Evolutionary conservation across 2,113 vertebrate species (phyloP).

Genomic region (Microtus richardsoni): DNA sequence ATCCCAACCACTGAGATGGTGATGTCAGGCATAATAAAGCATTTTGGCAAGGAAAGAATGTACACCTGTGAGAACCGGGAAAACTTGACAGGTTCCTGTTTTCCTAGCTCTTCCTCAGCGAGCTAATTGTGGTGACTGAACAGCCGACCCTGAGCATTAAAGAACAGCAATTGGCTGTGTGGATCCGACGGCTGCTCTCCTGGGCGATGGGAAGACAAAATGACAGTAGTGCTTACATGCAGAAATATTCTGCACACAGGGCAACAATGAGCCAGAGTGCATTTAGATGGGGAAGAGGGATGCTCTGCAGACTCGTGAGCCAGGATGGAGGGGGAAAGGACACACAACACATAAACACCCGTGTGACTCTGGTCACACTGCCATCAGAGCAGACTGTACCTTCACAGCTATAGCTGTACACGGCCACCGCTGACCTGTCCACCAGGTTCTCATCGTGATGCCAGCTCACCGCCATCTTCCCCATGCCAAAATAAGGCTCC

Average conservation of each 20-base stretch:
- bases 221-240: neutral
- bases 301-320: neutral
- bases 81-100: conserved; percentile 74
- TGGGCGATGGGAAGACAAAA: conserved; percentile 15
- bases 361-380: conserved; percentile 34
- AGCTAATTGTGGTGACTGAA: conserved; percentile 74
- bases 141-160: conserved; percentile 33
- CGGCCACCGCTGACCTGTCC: conserved; percentile 93
- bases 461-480: conserved; percentile 98
- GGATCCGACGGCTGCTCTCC: conserved; percentile 55
- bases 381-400: conserved; percentile 78
- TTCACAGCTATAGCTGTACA: conserved; percentile 95
- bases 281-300: neutral
- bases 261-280: neutral
- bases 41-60: conserved; percentile 66
- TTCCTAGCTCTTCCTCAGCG: conserved; percentile 68
- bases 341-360: neutral
- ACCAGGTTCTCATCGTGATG: conserved; percentile 98
- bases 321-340: neutral
- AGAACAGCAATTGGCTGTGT: conserved; percentile 37
- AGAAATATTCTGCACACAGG: neutral
- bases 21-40: conserved; percentile 69
- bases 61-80: conserved; percentile 59
- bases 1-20: conserved; percentile 59
- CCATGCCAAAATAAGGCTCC: conserved; percentile 98